Evolutionary conservation across 2,797 vertebrate species (phyloP).

Genomic region (Myotis planiceps): DNA sequence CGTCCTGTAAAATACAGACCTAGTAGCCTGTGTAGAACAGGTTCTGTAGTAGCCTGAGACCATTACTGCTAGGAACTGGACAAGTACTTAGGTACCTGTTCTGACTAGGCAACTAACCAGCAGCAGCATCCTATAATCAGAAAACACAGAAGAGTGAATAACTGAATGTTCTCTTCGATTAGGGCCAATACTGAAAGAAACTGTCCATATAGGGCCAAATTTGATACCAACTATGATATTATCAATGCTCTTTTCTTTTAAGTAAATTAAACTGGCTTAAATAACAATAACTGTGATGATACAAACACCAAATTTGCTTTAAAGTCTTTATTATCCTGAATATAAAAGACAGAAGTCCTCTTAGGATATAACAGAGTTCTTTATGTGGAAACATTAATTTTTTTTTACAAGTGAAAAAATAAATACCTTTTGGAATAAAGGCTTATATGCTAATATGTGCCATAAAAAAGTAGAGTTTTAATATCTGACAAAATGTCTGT

Average conservation of each 20-base stretch:
- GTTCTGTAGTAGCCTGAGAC: too few species aligned
- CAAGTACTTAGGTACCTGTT: neutral
- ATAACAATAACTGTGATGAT: neutral
- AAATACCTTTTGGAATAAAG: slow-evolving; percentile 93
- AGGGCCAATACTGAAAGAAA: neutral
- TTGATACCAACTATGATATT: neutral
- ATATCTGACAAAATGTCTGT: slow-evolving; percentile 93
- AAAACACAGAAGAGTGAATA: neutral
- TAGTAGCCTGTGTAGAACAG: rapidly evolving
- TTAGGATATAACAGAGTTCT: slow-evolving; percentile 93
- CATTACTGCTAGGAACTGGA: too few species aligned
- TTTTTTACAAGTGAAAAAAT: slow-evolving; percentile 94
- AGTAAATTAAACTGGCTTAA: neutral
- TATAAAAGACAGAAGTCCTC: slow-evolving; percentile 91
- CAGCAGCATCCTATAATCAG: neutral
- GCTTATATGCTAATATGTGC: slow-evolving; percentile 91
- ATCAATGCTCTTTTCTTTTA: neutral
- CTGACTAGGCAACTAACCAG: neutral
- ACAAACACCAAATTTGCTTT: slow-evolving; percentile 69
- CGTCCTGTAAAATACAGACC: rapidly evolving
- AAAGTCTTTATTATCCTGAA: slow-evolving; percentile 90
- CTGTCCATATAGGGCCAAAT: neutral
- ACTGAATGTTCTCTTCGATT: neutral
- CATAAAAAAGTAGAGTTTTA: slow-evolving; percentile 93
- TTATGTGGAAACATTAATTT: slow-evolving; percentile 95